These are phyloP conservation scores for Carassius gibelio DNA, from an alignment of 2,113 vertebrate species.

Conservation along the genomic window DNA sequence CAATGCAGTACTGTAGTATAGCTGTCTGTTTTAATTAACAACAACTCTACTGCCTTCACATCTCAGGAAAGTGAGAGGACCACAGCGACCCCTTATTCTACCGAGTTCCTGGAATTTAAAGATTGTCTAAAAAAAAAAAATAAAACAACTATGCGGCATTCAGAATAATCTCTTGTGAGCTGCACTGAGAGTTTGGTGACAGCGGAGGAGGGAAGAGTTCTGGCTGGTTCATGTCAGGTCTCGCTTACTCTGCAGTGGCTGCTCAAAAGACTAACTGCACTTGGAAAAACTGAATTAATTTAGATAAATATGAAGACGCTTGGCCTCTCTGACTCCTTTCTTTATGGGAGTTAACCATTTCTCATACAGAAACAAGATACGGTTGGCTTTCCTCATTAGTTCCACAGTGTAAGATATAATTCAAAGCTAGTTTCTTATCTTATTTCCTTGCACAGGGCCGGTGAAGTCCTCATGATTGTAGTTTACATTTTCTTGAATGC, in stretches of 20 bases:
- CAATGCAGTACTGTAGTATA: conserved; percentile 26
- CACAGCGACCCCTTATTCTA: neutral
- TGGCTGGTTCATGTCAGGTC: neutral
- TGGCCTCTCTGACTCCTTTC: neutral
- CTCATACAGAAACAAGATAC: neutral
- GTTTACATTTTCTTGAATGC: neutral
- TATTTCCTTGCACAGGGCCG: neutral
- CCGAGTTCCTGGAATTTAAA: conserved; percentile 23
- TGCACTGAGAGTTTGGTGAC: neutral
- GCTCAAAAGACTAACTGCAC: neutral
- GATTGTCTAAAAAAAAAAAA: neutral
- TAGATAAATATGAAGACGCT: neutral
- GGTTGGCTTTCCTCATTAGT: conserved; percentile 12
- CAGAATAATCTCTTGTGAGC: conserved; percentile 3
- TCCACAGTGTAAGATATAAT: neutral
- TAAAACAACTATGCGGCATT: neutral
- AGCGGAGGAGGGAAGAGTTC: neutral
- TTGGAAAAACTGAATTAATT: neutral
- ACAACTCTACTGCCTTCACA: neutral
- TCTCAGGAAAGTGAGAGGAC: neutral
- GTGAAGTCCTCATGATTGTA: neutral
- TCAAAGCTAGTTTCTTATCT: neutral
- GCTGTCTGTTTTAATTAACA: conserved; percentile 44
- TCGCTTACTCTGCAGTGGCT: neutral
- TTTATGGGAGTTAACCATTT: neutral